Base-by-base conservation (phyloP, 2,113 vertebrate genomes). In the Sarotherodon lohbergeri region DNA sequence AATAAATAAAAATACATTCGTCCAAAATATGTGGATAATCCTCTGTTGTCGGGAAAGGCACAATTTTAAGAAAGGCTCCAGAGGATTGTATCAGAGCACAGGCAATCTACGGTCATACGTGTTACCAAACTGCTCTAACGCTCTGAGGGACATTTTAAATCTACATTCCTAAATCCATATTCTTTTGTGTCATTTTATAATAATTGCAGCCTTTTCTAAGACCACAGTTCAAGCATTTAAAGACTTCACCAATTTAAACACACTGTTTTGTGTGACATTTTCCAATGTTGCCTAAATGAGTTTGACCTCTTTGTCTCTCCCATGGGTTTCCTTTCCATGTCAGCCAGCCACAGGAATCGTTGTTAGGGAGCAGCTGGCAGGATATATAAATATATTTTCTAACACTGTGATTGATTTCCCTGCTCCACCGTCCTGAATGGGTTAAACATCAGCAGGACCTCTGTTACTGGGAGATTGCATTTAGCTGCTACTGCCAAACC, bases 381-480 rank as follows among this genome's bases (percentile, higher is more conserved):
- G 76, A 91, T 86, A 83, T 32, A 56, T 84, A 89, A 66, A 39
- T 79, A 86, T 85, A 66, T 41, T 83, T 80, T 56, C 39, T 79
- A 14, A 9, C 80, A 56, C 59, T n/a, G 76, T 94, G 90, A 96
- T 95, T 94, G 91, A 94, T 95, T 95, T 85, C 82, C 59, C 54
- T 57, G 39, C 92, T 84, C 87, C 61, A 5, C 52, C 50, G 24
- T 81, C 48, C 19, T 81, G 89, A 95, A 95, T 84, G 93, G 94
- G 95, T 96, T 96, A 95, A 96, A 91, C 88, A 73, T 92, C 91
- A 89, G 73, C 81, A 29, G 86, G 89, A 90, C 94, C 91, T 88
- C 88, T 89, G 90, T 79, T 87, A 73, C 59, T 88, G 79, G 41
- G 76, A 94, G 94, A 96, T 95, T 95, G 94, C 91, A 90, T 96